Conservation (phyloP, 2,888 invertebrate genomes). For the Mimas tiliae region DNA sequence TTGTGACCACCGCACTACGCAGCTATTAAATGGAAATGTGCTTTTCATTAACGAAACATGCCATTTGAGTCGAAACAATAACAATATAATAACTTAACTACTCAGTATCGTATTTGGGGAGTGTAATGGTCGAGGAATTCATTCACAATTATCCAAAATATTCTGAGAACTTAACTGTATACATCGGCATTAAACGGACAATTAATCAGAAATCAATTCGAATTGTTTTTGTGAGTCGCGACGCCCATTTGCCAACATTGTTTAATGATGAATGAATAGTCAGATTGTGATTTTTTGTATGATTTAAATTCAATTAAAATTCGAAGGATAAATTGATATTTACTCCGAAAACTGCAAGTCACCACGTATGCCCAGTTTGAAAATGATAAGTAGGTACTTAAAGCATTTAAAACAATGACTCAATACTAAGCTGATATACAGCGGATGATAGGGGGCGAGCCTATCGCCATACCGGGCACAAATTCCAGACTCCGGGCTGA, state of each 20-base stretch:
- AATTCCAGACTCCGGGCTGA: too few relatives aligned
- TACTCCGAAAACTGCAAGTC: neutral
- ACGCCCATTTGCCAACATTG: constrained; percentile 20
- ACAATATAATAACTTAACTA: constrained; percentile 77
- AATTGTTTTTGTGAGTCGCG: neutral
- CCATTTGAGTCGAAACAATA: constrained; percentile 58
- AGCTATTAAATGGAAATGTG: constrained; percentile 32
- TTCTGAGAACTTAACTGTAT: constrained; percentile 19
- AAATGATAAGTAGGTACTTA: neutral
- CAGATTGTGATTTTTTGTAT: neutral
- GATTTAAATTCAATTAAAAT: neutral
- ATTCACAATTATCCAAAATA: constrained; percentile 20
- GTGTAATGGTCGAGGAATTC: constrained; percentile 65
- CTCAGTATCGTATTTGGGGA: constrained; percentile 49
- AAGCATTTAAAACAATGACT: too few relatives aligned
- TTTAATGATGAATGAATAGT: constrained; percentile 17
- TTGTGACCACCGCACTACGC: constrained; percentile 16
- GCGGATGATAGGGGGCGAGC: too few relatives aligned
- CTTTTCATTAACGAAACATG: constrained; percentile 35
- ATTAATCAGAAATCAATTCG: constrained; percentile 24
- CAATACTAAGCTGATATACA: too few relatives aligned
- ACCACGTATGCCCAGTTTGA: neutral
- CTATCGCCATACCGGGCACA: too few relatives aligned
- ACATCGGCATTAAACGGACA: constrained; percentile 16
- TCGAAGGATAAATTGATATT: constrained; percentile 1